Evolutionary conservation across 2,797 vertebrate species (phyloP), one percentile per base, ranked within the genome.

Genomic region (Spheniscus humboldti): DNA sequence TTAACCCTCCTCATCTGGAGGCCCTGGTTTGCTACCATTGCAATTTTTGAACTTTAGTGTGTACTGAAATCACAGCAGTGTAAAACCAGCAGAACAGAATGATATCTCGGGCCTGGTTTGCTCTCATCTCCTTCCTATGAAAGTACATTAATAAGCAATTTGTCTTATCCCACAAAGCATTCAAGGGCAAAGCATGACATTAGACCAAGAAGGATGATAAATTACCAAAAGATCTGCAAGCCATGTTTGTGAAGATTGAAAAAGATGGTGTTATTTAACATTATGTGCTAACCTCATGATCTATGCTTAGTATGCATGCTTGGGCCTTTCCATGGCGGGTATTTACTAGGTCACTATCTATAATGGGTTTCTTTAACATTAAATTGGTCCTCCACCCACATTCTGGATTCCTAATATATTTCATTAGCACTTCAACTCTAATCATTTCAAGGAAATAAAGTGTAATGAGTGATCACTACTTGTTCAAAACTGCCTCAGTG

Each of bases 101-200:
- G 25, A 27, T 83, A 79, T 80, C 78, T 67, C 35, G 69, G 89
- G 59, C 37, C 62, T 94, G 35, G 9, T 83, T 93, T 91, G 62
- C 31, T 55, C 75, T 88, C 78, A 55, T 77, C 71, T 94, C 41
- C 52, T 91, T 85, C 43, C 35, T 75, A 30, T 64, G 30, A 80
- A 96, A 78, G 37, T 62, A 31, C 59, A 85, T 92, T 89, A 92
- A 92, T 85, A 73, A 85, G 68, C 45, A 93, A 93, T 93, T 89
- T 90, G 41, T 90, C 57, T 88, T 92, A 72, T 83, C 39, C 22
- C 18, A 77, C 41, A 86, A 93, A 88, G 57, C 41, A 88, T 91
- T 92, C 76, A 72, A 52, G 59, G 66, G 31, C 28, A 90, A 94
- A 94, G 16, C 33, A 48, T 62, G 55, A 66, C 68, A 45, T 84